A percentile compares a stretch with the other conserved stretches of the same genome.
phyloP scores from a whole-genome alignment of 2,113 vertebrate genomes.

The Fulmarus glacialis region DNA sequence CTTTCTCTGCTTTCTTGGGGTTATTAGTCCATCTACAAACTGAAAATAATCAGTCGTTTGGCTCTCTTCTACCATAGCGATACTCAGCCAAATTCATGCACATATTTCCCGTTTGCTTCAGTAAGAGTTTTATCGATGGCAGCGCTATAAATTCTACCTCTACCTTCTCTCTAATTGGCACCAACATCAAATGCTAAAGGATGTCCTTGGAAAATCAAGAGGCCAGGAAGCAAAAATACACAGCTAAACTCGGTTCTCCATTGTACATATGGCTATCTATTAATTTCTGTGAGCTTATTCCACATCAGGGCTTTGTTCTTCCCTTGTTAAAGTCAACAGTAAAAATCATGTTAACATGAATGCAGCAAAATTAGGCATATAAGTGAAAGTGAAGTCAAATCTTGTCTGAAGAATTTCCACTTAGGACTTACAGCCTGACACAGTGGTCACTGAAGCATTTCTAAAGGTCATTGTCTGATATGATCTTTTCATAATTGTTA shows the following conservation, averaged over 20 bases:
- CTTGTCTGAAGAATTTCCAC: conserved; percentile 15
- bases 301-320: not conserved
- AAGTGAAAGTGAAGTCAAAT: conserved; percentile 17
- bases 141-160: conserved; percentile 34
- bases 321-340: not conserved
- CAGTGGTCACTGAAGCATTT: conserved; percentile 32
- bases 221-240: not conserved
- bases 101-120: conserved; percentile 31
- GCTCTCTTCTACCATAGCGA: not conserved
- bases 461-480: conserved; percentile 48
- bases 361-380: not conserved
- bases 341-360: not conserved
- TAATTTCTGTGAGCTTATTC: not conserved
- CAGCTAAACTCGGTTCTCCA: not conserved
- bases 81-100: conserved; percentile 33
- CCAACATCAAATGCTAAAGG: conserved; percentile 36
- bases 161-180: conserved; percentile 54
- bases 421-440: conserved; percentile 1
- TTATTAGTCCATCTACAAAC: not conserved
- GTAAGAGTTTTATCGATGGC: conserved; percentile 12
- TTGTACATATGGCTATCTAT: not conserved
- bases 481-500: conserved; percentile 59
- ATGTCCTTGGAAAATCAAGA: conserved; percentile 58
- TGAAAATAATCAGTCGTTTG: conserved; percentile 34
- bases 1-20: not conserved